A percentile compares a stretch with the other conserved stretches of the same genome.
phyloP scores from a whole-genome alignment of 1,140 invertebrate species.

The Aradophagus sp. region DNA sequence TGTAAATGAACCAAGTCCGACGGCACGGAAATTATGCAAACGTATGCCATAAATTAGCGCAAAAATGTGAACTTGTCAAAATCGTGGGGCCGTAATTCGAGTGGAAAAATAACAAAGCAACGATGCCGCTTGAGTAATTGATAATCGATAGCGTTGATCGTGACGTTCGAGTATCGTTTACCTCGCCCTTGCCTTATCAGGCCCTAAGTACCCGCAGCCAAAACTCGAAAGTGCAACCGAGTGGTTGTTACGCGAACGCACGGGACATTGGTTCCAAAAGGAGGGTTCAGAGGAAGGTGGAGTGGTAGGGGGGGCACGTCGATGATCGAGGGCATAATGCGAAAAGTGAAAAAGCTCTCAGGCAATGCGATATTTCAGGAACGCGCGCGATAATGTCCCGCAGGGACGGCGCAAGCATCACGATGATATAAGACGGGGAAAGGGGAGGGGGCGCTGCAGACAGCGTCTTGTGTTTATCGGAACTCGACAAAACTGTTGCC shows the following conservation, averaged over 20 bases:
- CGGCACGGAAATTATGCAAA: conserved; percentile 43
- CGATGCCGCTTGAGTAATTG: conserved; percentile 31
- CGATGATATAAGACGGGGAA: conserved; percentile 46
- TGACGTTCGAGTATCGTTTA: too few species aligned
- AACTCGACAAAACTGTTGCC: conserved; percentile 49
- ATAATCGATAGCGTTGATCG: conserved; percentile 51
- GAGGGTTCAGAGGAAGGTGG: conserved; percentile 34
- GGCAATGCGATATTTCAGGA: conserved; percentile 52
- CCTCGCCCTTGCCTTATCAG: too few species aligned
- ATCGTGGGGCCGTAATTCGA: conserved; percentile 18
- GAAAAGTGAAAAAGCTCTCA: conserved; percentile 61
- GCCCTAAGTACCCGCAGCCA: conserved; percentile 23
- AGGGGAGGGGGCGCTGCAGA: conserved; percentile 44
- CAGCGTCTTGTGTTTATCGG: conserved; percentile 59
- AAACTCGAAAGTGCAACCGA: conserved; percentile 41
- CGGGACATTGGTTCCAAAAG: conserved; percentile 50
- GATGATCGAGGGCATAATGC: conserved; percentile 60
- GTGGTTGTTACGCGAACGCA: conserved; percentile 48
- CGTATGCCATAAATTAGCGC: conserved; percentile 40
- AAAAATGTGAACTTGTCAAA: conserved; percentile 50
- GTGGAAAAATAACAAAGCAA: conserved; percentile 21
- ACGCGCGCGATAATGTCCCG: conserved; percentile 56
- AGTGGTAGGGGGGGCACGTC: too few species aligned
- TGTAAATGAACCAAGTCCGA: conserved; percentile 31
- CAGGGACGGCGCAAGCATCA: conserved; percentile 42